These are phyloP conservation scores for Willisornis vidua DNA, from an alignment of 2,113 vertebrate genomes.

Conservation along the genomic window DNA sequence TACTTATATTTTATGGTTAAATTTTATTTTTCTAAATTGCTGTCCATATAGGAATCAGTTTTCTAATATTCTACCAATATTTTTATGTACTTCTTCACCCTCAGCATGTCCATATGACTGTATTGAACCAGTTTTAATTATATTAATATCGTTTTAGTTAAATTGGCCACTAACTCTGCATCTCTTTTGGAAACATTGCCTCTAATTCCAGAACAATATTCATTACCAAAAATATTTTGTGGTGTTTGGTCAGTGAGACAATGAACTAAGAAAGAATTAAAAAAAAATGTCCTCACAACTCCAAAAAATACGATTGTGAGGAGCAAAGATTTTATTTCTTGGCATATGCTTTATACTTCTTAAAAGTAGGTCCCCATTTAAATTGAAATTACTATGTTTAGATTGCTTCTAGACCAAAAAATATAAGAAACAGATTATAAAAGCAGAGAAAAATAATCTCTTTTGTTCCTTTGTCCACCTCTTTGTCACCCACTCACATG, in stretches of 20 bases:
- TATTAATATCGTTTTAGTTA: neutral
- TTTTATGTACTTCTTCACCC: neutral
- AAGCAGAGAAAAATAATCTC: neutral
- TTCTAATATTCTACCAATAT: neutral
- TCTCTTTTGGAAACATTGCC: neutral
- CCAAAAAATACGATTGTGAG: neutral
- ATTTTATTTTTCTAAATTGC: neutral
- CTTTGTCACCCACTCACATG: neutral
- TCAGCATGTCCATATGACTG: neutral
- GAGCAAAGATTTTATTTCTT: neutral
- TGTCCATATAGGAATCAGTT: neutral
- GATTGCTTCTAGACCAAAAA: neutral
- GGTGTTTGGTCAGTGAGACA: neutral
- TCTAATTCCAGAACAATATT: neutral
- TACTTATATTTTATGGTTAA: neutral
- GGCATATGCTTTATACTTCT: too few relatives aligned
- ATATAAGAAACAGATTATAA: neutral
- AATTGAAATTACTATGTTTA: neutral
- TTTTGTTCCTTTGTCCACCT: neutral
- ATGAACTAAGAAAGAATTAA: neutral
- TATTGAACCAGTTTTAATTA: neutral
- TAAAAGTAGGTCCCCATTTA: neutral
- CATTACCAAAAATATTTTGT: neutral
- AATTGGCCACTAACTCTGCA: neutral
- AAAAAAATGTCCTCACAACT: neutral